Base-by-base conservation (phyloP, 2,797 vertebrate genomes). In the Tarsius wallacei region DNA sequence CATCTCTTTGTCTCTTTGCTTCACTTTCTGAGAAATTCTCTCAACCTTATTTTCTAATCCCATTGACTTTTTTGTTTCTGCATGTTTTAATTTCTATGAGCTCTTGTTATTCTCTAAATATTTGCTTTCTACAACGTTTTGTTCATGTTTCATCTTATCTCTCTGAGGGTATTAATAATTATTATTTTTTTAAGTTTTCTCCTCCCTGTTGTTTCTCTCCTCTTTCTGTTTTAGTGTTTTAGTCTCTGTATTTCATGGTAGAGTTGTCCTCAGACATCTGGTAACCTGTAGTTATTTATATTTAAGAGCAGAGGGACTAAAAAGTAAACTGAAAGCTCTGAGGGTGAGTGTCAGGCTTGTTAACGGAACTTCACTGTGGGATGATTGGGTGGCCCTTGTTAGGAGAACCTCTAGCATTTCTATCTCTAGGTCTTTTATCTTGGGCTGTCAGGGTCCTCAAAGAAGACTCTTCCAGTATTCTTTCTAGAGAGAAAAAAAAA, bases 21-120 rank as follows among this genome's bases (percentile, higher is more conserved):
- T 83, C 22, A 77, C 28, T 80, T 95, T 61, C 80, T 83, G 22
- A 93, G 57, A 82, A 68, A 55, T 61, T 95, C 36, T 87, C 66
- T 85, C 36, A 85, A 55, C 14, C 47, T 73, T 33, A 28, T 55
- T n/a, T 61, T n/a, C 53, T 61, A 71, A 53, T 68, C 24, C 47
- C 76, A n/a, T 22, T 83, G 53, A 42, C 22, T 26, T 68, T 63
- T 84, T 71, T 86, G 8, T 74, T 74, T 59, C 21, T 49, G 47
- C 1, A 7, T 6, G n/a, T 53, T 82, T 89, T 63, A 59, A 55
- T 74, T 57, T 71, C 53, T 47, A 51, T 36, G 22, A 78, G 47
- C 22, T 59, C 87, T 66, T 83, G 47, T 57, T 70, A 2, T 68
- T 61, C 51, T 81, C 59, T 74, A 78, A 78, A 51, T 66, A 57